phyloP scores from a whole-genome alignment of 2,888 invertebrate species.

The Fragum sueziense region DNA sequence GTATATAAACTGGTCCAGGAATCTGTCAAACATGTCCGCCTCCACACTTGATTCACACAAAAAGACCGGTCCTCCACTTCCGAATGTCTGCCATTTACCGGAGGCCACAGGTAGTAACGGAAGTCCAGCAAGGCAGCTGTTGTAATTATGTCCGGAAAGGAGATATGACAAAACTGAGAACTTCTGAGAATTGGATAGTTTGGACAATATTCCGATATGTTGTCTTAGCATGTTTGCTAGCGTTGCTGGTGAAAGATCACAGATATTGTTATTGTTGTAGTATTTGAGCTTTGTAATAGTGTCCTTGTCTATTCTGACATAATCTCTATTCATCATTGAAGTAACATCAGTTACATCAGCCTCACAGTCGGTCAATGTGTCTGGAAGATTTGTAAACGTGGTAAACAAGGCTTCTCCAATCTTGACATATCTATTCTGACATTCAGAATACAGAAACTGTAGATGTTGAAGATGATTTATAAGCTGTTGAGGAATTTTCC shows the following conservation, averaged over 20 bases:
- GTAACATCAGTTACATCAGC: neutral
- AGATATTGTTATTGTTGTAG: neutral
- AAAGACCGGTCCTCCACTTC: neutral
- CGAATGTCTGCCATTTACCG: neutral
- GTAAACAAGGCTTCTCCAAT: slow-evolving; percentile 33
- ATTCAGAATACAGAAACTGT: slow-evolving; percentile 44
- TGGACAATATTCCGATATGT: neutral
- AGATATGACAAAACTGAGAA: neutral
- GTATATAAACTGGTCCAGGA: neutral
- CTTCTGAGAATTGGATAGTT: neutral
- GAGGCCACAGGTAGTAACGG: neutral
- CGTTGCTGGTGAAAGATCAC: neutral
- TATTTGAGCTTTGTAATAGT: neutral
- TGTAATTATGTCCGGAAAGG: neutral
- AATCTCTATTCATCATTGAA: neutral
- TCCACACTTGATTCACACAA: neutral
- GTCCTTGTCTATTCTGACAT: neutral
- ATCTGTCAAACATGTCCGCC: neutral
- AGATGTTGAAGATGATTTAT: slow-evolving; percentile 49
- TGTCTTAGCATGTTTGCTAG: neutral
- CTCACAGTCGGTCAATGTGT: neutral
- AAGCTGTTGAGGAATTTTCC: neutral
- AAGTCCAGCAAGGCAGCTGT: neutral
- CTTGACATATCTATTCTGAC: slow-evolving; percentile 22
- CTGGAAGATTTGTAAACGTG: neutral